Conservation (phyloP, 2,888 invertebrate genomes). For the Gastracanthus pulcherrimus region DNA sequence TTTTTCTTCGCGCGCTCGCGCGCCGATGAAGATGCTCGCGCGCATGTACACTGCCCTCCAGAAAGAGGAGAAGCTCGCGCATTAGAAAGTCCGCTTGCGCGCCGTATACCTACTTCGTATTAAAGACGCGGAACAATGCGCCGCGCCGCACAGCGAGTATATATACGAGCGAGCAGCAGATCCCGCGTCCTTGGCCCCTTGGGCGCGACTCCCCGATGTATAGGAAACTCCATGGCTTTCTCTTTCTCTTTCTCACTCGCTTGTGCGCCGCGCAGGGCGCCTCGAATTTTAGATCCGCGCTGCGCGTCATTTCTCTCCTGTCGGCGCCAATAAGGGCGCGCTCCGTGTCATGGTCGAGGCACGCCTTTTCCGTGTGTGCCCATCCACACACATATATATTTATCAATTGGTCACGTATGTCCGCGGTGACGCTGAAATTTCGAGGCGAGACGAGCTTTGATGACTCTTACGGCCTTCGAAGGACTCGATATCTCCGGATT, state of each 20-base stretch:
- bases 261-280: neutral
- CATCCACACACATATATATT: neutral
- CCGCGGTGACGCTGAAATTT: neutral
- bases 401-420: neutral
- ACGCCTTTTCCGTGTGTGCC: neutral
- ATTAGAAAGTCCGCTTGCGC: neutral
- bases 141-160: neutral
- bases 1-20: neutral
- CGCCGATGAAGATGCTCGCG: neutral
- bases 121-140: constrained; percentile 57
- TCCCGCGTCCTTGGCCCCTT: constrained; percentile 66
- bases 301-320: neutral
- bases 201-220: constrained; percentile 19
- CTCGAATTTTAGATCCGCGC: neutral
- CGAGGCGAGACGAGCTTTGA: neutral
- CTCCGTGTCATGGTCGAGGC: constrained; percentile 3
- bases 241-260: neutral
- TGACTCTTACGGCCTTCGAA: neutral
- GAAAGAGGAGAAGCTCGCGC: neutral
- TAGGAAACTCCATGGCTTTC: neutral
- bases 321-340: constrained; percentile 6
- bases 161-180: constrained; percentile 39
- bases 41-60: no score
- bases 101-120: neutral
- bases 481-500: neutral